Percentiles rank a stretch among this genome's conserved stretches.
These are phyloP conservation scores for Helicoverpa assulta DNA, from an alignment of 2,888 invertebrate genomes.

Conservation along the genomic window DNA sequence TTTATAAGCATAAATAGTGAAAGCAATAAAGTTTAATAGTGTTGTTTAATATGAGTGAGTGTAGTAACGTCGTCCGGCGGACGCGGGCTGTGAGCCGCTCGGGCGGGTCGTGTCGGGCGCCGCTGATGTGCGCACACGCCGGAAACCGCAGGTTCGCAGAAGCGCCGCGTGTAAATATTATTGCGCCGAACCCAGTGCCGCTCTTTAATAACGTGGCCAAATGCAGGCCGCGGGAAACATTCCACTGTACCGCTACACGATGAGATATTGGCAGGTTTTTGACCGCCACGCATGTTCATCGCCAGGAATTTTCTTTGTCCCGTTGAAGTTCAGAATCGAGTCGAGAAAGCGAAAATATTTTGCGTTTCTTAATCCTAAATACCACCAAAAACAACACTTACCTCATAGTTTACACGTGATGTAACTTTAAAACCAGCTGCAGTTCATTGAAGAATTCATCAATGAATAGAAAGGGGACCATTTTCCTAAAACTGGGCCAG, in stretches of 20 bases:
- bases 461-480: constrained; percentile 59
- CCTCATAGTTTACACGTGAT: constrained; percentile 10
- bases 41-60: constrained; percentile 61
- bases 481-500: constrained; percentile 72
- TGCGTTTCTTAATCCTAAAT: constrained; percentile 16
- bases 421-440: constrained; percentile 27
- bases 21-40: constrained; percentile 64
- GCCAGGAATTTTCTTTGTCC: constrained; percentile 72
- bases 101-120: constrained; percentile 50
- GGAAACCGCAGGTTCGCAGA: constrained; percentile 83
- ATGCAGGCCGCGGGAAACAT: constrained; percentile 70
- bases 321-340: constrained; percentile 63
- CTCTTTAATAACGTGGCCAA: constrained; percentile 70
- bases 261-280: constrained; percentile 75
- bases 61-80: constrained; percentile 64
- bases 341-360: constrained; percentile 57
- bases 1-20: constrained; percentile 54
- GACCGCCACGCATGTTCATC: constrained; percentile 64
- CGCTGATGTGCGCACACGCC: constrained; percentile 66
- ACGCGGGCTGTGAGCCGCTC: constrained; percentile 57
- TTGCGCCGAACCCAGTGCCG: constrained; percentile 69
- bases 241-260: constrained; percentile 74
- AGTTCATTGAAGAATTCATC: constrained; percentile 50
- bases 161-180: constrained; percentile 80
- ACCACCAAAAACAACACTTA: constrained; percentile 16